These are phyloP conservation scores for Argynnis bischoffii DNA, from an alignment of 2,888 invertebrate species.

Conservation along the genomic window DNA sequence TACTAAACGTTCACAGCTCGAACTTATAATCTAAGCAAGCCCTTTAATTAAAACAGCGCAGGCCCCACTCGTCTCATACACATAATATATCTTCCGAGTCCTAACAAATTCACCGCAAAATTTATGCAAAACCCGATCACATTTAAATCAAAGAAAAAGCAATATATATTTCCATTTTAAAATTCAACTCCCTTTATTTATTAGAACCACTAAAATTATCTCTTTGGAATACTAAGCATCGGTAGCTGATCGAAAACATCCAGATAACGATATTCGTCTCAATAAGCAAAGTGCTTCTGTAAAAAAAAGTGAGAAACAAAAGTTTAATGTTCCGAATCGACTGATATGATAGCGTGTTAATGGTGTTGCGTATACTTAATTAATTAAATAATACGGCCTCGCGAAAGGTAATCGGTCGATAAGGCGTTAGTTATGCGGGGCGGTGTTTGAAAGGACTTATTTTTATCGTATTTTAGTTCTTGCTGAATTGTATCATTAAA, in stretches of 20 bases:
- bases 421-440: slow-evolving; percentile 32
- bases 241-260: slow-evolving; percentile 23
- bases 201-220: slow-evolving; percentile 34
- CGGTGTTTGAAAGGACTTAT: slow-evolving; percentile 15
- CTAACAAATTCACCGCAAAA: slow-evolving; percentile 23
- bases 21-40: no score
- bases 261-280: slow-evolving; percentile 38
- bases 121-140: slow-evolving; percentile 14
- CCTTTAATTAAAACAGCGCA: slow-evolving; percentile 7
- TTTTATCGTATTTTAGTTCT: not conserved
- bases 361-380: slow-evolving; percentile 54
- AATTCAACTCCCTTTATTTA: slow-evolving; percentile 26
- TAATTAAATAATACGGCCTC: slow-evolving; percentile 58
- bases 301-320: slow-evolving; percentile 41
- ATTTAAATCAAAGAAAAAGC: slow-evolving; percentile 17
- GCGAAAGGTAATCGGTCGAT: slow-evolving; percentile 52
- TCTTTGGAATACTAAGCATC: slow-evolving; percentile 27
- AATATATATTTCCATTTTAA: slow-evolving; percentile 18
- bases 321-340: slow-evolving; percentile 42
- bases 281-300: slow-evolving; percentile 39
- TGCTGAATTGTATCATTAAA: not conserved
- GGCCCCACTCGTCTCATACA: slow-evolving; percentile 2
- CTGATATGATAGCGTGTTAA: slow-evolving; percentile 57
- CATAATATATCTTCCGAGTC: not conserved
- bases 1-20: not conserved